These are phyloP conservation scores for Polyommatus iphigenia DNA, from an alignment of 2,888 invertebrate species.

Conservation along the genomic window DNA sequence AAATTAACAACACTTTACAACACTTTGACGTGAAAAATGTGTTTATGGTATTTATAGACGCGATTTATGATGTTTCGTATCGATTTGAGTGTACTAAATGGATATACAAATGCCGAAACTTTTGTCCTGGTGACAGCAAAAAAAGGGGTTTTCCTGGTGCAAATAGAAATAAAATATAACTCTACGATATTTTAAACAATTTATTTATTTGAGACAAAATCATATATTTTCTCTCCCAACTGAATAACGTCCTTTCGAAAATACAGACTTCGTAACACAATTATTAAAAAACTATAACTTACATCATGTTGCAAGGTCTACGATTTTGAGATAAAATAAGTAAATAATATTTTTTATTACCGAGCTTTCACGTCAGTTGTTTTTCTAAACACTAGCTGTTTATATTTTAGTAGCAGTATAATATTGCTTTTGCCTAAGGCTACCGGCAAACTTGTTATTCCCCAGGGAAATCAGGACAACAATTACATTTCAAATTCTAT, in stretches of 20 bases:
- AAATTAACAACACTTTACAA: conserved; percentile 75
- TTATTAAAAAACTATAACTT: no score
- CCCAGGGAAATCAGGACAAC: conserved; percentile 75
- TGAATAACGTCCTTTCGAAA: no score
- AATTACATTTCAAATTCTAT: conserved; percentile 74
- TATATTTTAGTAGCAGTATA: conserved; percentile 50
- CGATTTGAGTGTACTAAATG: background rate
- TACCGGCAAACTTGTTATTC: conserved; percentile 58
- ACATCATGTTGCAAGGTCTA: no score
- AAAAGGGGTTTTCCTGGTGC: no score
- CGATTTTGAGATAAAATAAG: no score
- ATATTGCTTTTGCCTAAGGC: conserved; percentile 45
- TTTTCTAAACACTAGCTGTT: conserved; percentile 49
- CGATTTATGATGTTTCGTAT: conserved; percentile 43
- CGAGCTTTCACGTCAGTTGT: background rate
- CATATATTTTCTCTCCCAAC: no score
- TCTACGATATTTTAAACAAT: no score
- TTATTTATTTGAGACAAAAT: no score
- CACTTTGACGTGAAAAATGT: conserved; percentile 71
- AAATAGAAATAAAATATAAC: no score
- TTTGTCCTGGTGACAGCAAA: background rate
- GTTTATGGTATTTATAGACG: conserved; percentile 54
- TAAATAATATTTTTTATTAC: no score
- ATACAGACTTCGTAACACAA: no score
- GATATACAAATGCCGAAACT: background rate